Conservation (phyloP, 1,140 invertebrate genomes). For the Nylanderia fulva region DNA sequence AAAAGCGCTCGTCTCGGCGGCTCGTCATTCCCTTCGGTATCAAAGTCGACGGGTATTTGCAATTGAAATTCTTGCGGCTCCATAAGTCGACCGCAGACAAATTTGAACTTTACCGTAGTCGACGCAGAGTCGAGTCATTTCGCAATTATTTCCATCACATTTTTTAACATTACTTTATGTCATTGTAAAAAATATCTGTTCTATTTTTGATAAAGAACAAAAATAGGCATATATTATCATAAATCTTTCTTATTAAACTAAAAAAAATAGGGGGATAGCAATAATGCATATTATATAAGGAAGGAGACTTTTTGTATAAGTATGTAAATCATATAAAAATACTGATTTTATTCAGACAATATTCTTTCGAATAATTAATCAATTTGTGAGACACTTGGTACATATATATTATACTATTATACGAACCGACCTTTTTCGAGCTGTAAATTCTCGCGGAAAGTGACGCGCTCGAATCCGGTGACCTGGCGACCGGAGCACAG, state of each 20-base stretch:
- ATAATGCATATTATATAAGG: not conserved
- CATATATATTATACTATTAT: too few relatives aligned
- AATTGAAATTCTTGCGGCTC: slow-evolving; percentile 49
- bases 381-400: not conserved
- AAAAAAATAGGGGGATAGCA: not conserved
- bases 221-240: not conserved
- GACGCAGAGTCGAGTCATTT: not conserved
- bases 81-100: slow-evolving; percentile 39
- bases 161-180: not conserved
- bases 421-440: slow-evolving; percentile 28
- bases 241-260: not conserved
- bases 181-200: not conserved
- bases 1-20: slow-evolving; percentile 51
- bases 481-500: slow-evolving; percentile 62
- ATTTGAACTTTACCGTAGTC: slow-evolving; percentile 39
- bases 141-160: slow-evolving; percentile 4
- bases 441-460: slow-evolving; percentile 24
- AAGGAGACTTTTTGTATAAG: not conserved
- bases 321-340: not conserved
- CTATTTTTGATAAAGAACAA: not conserved
- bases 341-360: not conserved
- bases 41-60: slow-evolving; percentile 53
- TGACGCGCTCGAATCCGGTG: slow-evolving; percentile 39
- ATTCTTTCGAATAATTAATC: not conserved
- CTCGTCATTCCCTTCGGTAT: slow-evolving; percentile 54